Evolutionary conservation across 2,113 vertebrate species (phyloP), one percentile per base, ranked within the genome.

Genomic region (Pithys albifrons): DNA sequence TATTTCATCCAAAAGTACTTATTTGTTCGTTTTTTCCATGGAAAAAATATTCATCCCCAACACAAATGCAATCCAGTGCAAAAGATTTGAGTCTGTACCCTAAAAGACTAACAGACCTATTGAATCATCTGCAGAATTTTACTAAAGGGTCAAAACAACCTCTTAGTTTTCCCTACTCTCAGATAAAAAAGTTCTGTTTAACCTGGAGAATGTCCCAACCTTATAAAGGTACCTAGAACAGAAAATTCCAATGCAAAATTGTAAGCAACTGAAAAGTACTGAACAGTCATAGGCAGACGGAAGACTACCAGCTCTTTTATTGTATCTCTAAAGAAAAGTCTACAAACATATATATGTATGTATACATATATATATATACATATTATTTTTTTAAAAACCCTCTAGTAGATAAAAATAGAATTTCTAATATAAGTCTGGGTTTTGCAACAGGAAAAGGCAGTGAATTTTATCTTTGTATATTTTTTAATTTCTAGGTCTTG

Each of bases 401-500:
- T 67, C 37, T 59, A 24, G 25, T 46, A 54, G 19, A 81, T 75
- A 52, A 77, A 79, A 90, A 18, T 20, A 65, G 5, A 57, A 51
- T 62, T 93, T 95, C 19, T 90, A 54, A 58, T 84, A 54, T 49
- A 75, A 80, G 10, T 52, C 20, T 72, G 7, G 14, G 43, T 18
- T 90, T 77, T 59, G 46, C 43, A 83, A 86, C 61, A 77, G 19
- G 5, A 91, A 86, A 23, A 70, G 23, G 18, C 6, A 39, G 19
- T 93, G 46, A 76, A 45, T 90, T 93, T 52, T 88, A n/a, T 85
- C 69, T 91, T 66, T n/a, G 45, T 37, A 72, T 12, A 58, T 64
- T 59, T 89, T n/a, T 94, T 95, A 80, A 74, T 95, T 95, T 72
- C 65, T 94, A 98, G 98, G 73, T 98, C 97, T 39, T 98, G 98